These are phyloP conservation scores for Apogon hyalosoma DNA, from an alignment of 2,797 vertebrate genomes.

Conservation along the genomic window DNA sequence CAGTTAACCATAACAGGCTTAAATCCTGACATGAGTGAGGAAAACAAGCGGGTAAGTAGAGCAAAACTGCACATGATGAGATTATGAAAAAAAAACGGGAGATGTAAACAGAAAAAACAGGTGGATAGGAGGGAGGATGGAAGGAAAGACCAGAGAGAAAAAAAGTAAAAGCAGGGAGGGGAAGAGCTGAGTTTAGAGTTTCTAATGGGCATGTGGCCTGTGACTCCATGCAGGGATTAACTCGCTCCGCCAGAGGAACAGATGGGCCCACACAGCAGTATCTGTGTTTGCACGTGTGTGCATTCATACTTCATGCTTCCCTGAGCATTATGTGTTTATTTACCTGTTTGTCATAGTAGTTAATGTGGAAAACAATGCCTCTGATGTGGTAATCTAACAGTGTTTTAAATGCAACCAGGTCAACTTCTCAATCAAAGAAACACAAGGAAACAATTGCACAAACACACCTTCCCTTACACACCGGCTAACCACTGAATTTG, in stretches of 20 bases:
- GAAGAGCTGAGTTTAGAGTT: conserved; percentile 68
- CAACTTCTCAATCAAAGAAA: conserved; percentile 1
- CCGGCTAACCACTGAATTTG: conserved; percentile 3
- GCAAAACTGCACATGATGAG: conserved; percentile 46
- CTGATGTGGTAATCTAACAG: conserved; percentile 41
- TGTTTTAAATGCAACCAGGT: conserved; percentile 25
- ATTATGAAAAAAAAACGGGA: conserved; percentile 35
- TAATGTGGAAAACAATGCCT: conserved; percentile 27
- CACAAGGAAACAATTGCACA: not conserved
- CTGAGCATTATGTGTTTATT: conserved; percentile 66
- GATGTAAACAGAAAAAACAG: conserved; percentile 49
- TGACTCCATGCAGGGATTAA: conserved; percentile 82
- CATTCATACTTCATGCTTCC: conserved; percentile 68
- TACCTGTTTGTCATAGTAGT: conserved; percentile 44
- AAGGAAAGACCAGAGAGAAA: conserved; percentile 45
- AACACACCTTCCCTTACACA: conserved; percentile 13
- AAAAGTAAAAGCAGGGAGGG: conserved; percentile 37
- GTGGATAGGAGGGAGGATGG: conserved; percentile 39
- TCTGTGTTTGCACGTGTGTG: conserved; percentile 71
- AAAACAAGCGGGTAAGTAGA: conserved; percentile 30
- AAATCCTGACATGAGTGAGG: conserved; percentile 24
- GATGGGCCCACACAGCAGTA: conserved; percentile 81
- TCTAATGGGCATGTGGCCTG: conserved; percentile 66
- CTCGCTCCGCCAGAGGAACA: conserved; percentile 82
- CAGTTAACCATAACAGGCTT: conserved; percentile 4